These are phyloP conservation scores for Babyrousa celebensis DNA, from an alignment of 2,797 vertebrate species.

Conservation along the genomic window DNA sequence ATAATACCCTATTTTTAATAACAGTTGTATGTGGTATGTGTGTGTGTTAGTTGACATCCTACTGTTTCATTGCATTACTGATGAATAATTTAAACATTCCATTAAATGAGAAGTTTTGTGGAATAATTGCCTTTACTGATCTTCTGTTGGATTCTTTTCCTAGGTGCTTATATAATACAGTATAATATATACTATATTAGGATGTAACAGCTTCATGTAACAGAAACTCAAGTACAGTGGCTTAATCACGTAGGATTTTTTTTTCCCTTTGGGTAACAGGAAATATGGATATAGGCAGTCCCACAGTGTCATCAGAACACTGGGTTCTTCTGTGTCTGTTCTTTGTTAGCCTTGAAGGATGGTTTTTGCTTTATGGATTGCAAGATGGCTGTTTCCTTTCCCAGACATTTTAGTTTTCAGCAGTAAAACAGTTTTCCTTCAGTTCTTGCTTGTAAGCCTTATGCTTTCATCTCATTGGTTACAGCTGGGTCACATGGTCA, in stretches of 20 bases:
- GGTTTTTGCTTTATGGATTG: slow-evolving; percentile 3
- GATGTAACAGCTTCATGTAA: slow-evolving; percentile 55
- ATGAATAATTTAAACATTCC: slow-evolving; percentile 70
- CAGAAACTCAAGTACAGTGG: slow-evolving; percentile 40
- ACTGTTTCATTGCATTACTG: slow-evolving; percentile 56
- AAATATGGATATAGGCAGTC: slow-evolving; percentile 32
- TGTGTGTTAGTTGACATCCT: slow-evolving; percentile 49
- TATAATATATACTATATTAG: background rate
- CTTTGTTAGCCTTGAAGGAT: slow-evolving; percentile 1
- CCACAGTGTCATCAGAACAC: background rate
- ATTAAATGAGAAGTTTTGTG: slow-evolving; percentile 68
- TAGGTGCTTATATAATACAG: slow-evolving; percentile 34
- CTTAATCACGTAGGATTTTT: slow-evolving; percentile 51
- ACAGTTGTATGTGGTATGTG: background rate
- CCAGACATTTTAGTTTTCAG: slow-evolving; percentile 12
- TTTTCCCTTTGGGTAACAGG: background rate
- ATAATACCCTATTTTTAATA: slow-evolving; percentile 56
- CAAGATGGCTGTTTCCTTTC: slow-evolving; percentile 8
- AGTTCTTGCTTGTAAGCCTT: background rate
- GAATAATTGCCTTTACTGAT: slow-evolving; percentile 67
- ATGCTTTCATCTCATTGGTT: slow-evolving; percentile 46
- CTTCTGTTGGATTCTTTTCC: slow-evolving; percentile 65
- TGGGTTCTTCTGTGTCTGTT: slow-evolving; percentile 4
- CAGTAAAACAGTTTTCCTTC: slow-evolving; percentile 55
- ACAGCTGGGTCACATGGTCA: background rate